Evolutionary conservation across 2,113 vertebrate genomes (phyloP).

Genomic region (Pomatostomus ruficeps): DNA sequence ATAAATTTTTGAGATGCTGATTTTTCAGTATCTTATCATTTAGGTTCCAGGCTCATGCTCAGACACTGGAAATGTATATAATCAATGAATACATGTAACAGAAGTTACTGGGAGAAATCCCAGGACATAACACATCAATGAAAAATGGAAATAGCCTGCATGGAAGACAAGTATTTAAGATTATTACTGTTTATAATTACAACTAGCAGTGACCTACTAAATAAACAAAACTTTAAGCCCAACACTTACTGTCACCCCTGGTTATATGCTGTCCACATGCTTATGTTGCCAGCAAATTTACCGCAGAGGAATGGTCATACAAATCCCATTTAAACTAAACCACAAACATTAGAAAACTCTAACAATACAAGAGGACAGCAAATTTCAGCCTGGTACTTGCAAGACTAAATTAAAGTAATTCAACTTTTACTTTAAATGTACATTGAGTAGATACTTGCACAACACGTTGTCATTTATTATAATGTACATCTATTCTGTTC

Average conservation of each 20-base stretch:
- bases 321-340: background rate
- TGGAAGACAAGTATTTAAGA: background rate
- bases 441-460: background rate
- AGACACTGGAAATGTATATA: background rate
- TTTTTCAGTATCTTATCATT: background rate
- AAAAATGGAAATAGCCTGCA: background rate
- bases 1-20: background rate
- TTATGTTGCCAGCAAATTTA: background rate
- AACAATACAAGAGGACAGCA: background rate
- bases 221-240: background rate
- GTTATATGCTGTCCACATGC: background rate
- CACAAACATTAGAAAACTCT: background rate
- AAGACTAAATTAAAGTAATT: background rate
- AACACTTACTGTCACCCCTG: accelerated
- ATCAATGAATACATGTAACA: background rate
- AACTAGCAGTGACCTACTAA: background rate
- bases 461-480: background rate
- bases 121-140: background rate
- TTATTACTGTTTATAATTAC: background rate
- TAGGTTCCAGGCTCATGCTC: background rate
- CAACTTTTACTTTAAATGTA: background rate
- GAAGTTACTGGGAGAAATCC: background rate
- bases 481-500: background rate
- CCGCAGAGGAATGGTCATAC: background rate
- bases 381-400: background rate